Base-by-base conservation (phyloP, 2,797 vertebrate species). In the Eutrigla gurnardus region DNA sequence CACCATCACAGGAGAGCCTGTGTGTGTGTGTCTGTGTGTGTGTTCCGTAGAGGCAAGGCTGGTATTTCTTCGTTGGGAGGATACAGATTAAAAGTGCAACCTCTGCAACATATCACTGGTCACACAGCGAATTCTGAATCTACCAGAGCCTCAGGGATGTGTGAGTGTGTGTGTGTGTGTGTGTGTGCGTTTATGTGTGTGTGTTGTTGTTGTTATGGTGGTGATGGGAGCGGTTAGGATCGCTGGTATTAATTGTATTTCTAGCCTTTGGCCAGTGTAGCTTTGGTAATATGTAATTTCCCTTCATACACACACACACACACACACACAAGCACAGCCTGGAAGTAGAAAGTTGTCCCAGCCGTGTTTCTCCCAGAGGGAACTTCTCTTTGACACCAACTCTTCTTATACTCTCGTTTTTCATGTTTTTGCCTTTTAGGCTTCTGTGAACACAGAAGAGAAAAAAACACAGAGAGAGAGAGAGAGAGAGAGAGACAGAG, bases 21-120 rank as follows among this genome's bases (percentile, higher is more conserved):
- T 78, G 70, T 65, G 71, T 70, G 65, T 77, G 65, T 53, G 17
- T 59, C 6, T 14, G 42, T 46, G 14, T 36, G 32, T 35, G 15
- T 36, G 18, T 54, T 43, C 61, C 37, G 62, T 73, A 18, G 47
- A 65, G 72, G 80, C 82, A 70, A 75, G 58, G 72, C 59, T 82
- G 65, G 77, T 77, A 81, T 81, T 83, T 58, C 72, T 70, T 87
- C 43, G 14, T 49, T 66, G 60, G 71, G 77, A 66, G 65, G 59
- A 83, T 76, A 65, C 75, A 81, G 83, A 86, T 88, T 85, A 82
- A 91, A 87, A 81, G 81, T 87, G 82, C 89, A 84, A 81, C 84
- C 77, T 88, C 80, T 84, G 85, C 85, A 88, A 77, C 87, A 88
- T 74, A 78, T 86, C 75, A 75, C 43, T 13, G 43, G 75, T 81